Evolutionary conservation across 1,140 invertebrate genomes (phyloP).

Genomic region (Drosophila virilis): DNA sequence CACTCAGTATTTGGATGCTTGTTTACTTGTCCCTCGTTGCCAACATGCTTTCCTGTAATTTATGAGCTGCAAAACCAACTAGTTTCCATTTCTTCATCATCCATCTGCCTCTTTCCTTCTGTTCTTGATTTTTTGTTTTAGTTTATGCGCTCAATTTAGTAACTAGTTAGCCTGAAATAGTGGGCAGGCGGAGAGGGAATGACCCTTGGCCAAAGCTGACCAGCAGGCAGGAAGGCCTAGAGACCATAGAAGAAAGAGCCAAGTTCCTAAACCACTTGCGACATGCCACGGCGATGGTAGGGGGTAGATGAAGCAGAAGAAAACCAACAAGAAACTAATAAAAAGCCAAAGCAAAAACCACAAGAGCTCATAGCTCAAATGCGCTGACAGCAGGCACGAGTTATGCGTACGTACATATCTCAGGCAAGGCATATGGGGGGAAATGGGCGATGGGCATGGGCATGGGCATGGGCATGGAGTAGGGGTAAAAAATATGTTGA

Average conservation of each 20-base stretch:
- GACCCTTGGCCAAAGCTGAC: conserved; percentile 37
- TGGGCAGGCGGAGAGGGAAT: conserved; percentile 12
- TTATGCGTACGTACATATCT: conserved; percentile 72
- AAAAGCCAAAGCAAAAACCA: conserved; percentile 78
- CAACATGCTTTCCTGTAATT: conserved; percentile 71
- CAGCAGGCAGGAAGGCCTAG: conserved; percentile 4
- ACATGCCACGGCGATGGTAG: conserved; percentile 23
- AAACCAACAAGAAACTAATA: conserved; percentile 78
- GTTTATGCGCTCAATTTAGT: conserved; percentile 82
- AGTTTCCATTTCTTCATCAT: conserved; percentile 43
- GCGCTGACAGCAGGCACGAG: conserved; percentile 81
- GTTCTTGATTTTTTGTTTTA: conserved; percentile 58
- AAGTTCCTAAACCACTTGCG: conserved; percentile 58
- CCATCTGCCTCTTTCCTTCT: conserved; percentile 24
- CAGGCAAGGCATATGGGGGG: conserved; percentile 18
- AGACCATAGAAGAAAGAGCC: neutral
- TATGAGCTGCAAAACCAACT: conserved; percentile 62
- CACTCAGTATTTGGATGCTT: conserved; percentile 12
- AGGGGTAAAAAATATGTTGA: conserved; percentile 69
- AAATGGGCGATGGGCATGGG: neutral
- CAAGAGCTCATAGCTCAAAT: conserved; percentile 80
- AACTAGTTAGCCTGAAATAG: conserved; percentile 77
- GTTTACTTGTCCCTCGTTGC: conserved; percentile 46
- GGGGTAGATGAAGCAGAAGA: neutral
- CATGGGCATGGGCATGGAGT: too few relatives aligned